Evolutionary conservation across 2,113 vertebrate genomes (phyloP).

Genomic region (Leucopsar rothschildi): DNA sequence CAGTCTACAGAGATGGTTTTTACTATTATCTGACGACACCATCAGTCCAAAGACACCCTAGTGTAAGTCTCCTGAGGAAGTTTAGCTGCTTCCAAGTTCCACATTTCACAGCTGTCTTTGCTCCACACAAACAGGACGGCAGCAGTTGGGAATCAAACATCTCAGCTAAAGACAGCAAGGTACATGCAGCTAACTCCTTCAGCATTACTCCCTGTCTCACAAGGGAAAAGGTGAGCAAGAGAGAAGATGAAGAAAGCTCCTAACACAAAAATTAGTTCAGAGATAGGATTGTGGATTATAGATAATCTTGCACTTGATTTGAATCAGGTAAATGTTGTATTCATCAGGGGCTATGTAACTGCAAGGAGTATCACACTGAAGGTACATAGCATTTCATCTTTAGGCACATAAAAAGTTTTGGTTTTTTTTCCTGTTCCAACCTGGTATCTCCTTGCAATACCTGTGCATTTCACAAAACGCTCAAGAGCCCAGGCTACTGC

Average conservation of each 20-base stretch:
- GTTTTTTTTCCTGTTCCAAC: neutral
- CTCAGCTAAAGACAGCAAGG: accelerated
- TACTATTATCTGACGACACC: neutral
- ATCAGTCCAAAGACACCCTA: neutral
- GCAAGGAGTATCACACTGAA: neutral
- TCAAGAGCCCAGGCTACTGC: neutral
- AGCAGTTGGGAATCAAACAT: neutral
- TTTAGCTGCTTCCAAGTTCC: neutral
- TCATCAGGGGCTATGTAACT: neutral
- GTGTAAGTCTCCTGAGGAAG: neutral
- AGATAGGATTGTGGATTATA: neutral
- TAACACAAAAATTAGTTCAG: neutral
- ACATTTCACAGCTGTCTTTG: neutral
- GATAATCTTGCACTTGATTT: neutral
- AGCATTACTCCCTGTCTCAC: neutral
- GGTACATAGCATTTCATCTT: neutral
- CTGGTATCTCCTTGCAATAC: neutral
- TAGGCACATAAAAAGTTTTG: neutral
- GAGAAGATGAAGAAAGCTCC: neutral
- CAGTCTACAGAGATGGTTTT: neutral
- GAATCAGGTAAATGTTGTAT: accelerated
- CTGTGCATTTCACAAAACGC: neutral
- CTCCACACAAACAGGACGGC: neutral
- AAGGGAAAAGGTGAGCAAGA: neutral
- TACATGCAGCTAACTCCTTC: neutral